Evolutionary conservation across 1,140 invertebrate species (phyloP).

Genomic region (Parasteatoda tepidariorum): DNA sequence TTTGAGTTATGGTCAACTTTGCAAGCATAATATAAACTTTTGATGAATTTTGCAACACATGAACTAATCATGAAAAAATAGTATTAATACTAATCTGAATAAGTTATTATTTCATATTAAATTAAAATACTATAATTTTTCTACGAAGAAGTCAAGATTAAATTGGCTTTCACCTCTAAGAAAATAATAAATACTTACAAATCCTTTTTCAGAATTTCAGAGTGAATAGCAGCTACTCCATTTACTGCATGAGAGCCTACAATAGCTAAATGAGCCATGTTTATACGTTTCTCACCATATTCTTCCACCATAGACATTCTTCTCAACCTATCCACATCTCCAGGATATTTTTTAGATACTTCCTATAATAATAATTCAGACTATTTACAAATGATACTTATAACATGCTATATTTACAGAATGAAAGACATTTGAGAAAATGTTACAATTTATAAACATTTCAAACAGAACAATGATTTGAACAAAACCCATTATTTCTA

Average conservation of each 20-base stretch:
- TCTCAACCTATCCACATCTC: conserved; percentile 86
- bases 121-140: too few relatives aligned
- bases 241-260: conserved; percentile 98
- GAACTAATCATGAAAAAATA: too few relatives aligned
- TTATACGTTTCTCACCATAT: conserved; percentile 95
- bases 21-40: too few relatives aligned
- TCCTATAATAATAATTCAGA: conserved; percentile 65
- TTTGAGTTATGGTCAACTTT: too few relatives aligned
- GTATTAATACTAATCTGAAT: too few relatives aligned
- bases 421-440: not conserved
- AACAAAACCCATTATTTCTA: too few relatives aligned
- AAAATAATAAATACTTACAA: conserved; percentile 70
- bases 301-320: conserved; percentile 98
- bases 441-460: not conserved
- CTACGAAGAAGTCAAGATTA: too few relatives aligned
- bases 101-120: too few relatives aligned
- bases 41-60: too few relatives aligned
- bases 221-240: conserved; percentile 97
- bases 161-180: too few relatives aligned
- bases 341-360: conserved; percentile 82
- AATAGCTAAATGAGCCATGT: conserved; percentile 98
- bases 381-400: too few relatives aligned
- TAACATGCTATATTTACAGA: too few relatives aligned
- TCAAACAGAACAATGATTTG: not conserved
- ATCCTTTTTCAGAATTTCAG: conserved; percentile 91